Evolutionary conservation across 2,113 vertebrate species (phyloP).

Genomic region (Ameiurus melas): DNA sequence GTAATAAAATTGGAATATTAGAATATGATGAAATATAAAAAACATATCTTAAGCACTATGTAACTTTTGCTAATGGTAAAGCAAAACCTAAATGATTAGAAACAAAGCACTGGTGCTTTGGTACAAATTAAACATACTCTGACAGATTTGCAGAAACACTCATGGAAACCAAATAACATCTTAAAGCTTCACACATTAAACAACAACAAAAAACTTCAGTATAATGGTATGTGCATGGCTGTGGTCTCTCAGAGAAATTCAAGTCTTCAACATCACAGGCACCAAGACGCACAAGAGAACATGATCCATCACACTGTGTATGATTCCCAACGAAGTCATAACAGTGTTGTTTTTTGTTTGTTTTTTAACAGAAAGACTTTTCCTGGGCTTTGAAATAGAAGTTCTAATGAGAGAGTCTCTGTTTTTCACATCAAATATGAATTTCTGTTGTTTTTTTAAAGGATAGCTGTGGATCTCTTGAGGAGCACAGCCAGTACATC

Average conservation of each 20-base stretch:
- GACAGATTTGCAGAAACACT: not conserved
- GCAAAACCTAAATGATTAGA: not conserved
- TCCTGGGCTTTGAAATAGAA: not conserved
- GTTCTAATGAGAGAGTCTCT: not conserved
- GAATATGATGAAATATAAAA: not conserved
- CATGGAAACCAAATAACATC: not conserved
- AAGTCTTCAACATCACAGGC: conserved; percentile 34
- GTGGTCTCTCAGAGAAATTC: conserved; percentile 22
- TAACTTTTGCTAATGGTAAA: not conserved
- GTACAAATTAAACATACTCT: not conserved
- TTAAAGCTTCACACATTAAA: not conserved
- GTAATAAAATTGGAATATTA: not conserved
- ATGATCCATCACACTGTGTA: conserved; percentile 21
- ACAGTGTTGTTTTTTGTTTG: not conserved
- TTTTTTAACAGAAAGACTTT: not conserved
- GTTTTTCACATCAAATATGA: not conserved
- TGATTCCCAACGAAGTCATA: not conserved
- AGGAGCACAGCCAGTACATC: not conserved
- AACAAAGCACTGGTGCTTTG: not conserved
- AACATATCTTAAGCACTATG: not conserved
- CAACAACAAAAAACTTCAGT: not conserved
- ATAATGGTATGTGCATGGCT: conserved; percentile 21
- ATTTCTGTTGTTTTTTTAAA: not conserved
- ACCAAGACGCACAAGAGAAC: conserved; percentile 34
- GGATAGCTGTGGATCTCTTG: not conserved